A percentile compares a stretch with the other conserved stretches of the same genome.
Evolutionary conservation across 2,113 vertebrate genomes (phyloP).

Genomic region (Phainopepla nitens): DNA sequence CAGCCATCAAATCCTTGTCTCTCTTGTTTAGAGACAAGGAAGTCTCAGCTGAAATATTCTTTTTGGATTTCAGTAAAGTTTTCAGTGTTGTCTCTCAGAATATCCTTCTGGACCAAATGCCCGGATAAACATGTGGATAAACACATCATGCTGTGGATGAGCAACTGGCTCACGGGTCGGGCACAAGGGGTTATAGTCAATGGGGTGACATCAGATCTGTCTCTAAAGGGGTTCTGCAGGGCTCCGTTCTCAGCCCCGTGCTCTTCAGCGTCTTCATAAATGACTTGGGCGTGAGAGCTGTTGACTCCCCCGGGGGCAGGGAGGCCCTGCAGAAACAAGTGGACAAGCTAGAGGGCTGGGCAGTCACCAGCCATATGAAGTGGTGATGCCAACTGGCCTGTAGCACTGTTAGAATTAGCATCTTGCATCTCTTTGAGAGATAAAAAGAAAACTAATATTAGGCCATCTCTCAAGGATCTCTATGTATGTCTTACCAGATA

Average conservation of each 20-base stretch:
- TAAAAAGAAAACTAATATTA: background rate
- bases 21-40: background rate
- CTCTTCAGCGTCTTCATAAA: background rate
- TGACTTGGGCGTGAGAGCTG: background rate
- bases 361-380: accelerated
- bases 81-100: background rate
- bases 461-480: background rate
- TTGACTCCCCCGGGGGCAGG: accelerated
- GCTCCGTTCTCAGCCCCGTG: background rate
- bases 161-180: accelerated
- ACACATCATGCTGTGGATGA: accelerated
- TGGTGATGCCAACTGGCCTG: background rate
- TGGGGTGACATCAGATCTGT: background rate
- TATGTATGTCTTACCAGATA: background rate
- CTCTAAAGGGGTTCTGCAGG: background rate
- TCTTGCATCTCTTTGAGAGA: background rate
- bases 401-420: background rate
- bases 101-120: background rate
- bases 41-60: background rate
- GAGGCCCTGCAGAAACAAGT: background rate
- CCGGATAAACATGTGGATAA: background rate
- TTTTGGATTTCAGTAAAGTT: background rate
- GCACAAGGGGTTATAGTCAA: background rate
- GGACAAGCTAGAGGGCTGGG: background rate
- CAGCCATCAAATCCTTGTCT: background rate